Evolutionary conservation across 2,797 vertebrate genomes (phyloP).

Genomic region (Danio jaintianensis): DNA sequence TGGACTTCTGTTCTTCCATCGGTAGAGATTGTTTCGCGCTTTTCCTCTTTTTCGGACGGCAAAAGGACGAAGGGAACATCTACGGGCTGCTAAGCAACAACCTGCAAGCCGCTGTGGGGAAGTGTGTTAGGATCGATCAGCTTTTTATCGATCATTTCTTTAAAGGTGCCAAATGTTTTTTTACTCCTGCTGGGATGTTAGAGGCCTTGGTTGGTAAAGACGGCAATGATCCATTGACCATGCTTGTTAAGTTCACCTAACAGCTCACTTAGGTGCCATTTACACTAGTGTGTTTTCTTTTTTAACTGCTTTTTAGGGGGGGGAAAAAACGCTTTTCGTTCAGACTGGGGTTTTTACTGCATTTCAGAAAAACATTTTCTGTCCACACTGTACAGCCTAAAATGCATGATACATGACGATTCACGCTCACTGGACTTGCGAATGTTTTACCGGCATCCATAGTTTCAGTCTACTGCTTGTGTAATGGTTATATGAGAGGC

Average conservation of each 20-base stretch:
- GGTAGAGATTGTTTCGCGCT: slow-evolving; percentile 81
- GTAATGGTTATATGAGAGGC: too few species aligned
- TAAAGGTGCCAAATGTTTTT: slow-evolving; percentile 72
- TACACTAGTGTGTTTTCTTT: too few species aligned
- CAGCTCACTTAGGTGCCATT: not conserved
- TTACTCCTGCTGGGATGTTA: slow-evolving; percentile 76
- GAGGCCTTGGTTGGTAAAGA: slow-evolving; percentile 69
- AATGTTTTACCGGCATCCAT: too few species aligned
- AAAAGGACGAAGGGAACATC: slow-evolving; percentile 71
- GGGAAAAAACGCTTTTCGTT: too few species aligned
- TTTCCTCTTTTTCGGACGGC: slow-evolving; percentile 77
- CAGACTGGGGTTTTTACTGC: too few species aligned
- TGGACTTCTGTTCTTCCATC: slow-evolving; percentile 77
- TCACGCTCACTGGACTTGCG: too few species aligned
- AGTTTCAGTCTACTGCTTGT: too few species aligned
- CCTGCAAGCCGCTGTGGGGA: slow-evolving; percentile 70
- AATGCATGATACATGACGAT: too few species aligned
- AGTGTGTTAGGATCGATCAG: slow-evolving; percentile 71
- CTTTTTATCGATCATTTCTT: slow-evolving; percentile 77
- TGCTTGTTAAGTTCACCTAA: slow-evolving; percentile 80
- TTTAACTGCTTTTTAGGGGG: too few species aligned
- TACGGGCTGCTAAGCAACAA: slow-evolving; percentile 81
- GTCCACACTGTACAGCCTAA: too few species aligned
- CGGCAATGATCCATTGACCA: slow-evolving; percentile 68
- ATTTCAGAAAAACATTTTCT: too few species aligned